Evolutionary conservation across 2,888 invertebrate species (phyloP), one percentile per base, ranked within the genome.

Genomic region (Parnassius mnemosyne): DNA sequence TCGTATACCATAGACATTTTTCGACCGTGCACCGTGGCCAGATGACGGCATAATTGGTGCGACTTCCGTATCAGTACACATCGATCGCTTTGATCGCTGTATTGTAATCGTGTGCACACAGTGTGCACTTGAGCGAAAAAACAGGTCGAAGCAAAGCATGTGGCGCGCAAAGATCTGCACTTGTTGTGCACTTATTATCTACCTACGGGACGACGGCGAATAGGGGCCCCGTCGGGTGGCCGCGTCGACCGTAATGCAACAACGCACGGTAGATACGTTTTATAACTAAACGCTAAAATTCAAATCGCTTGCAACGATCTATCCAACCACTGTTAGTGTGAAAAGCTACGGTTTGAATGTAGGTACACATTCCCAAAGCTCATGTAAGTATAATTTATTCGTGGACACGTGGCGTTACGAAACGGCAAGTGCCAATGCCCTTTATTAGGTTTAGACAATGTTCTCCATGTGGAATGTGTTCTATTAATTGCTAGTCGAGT

Each of bases 171-270:
- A 83, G 83, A 84, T 81, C 82, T 78, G 77, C 74, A 84, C 80
- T 82, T 78, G 77, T 73, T 78, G 78, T 83, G 85, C 85, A 85
- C 80, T 85, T 81, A 81, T 84, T 86, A 87, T 87, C 88, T 81
- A 84, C 84, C 88, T 81, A 84, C 84, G 81, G 78, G 80, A 77
- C 78, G 76, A 69, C 68, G 69, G 74, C 71, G 69, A 72, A 67
- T 71, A 34, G 69, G 78, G 89, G 79, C 89, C 85, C 85, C 83
- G 81, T 75, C 79, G 66, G 81, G 89, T 89, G 89, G 87, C 81
- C 80, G 78, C 80, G 74, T 9, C 75, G 72, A 77, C 78, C 79
- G 69, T 83, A 83, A 77, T 83, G 84, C 83, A 73, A 57, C 71
- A 73, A 58, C 71, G 78, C 68, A 66, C 73, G 67, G 58, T 64